Evolutionary conservation across 2,888 invertebrate species (phyloP), one percentile per base, ranked within the genome.

Genomic region (Cerceris ruficornis): DNA sequence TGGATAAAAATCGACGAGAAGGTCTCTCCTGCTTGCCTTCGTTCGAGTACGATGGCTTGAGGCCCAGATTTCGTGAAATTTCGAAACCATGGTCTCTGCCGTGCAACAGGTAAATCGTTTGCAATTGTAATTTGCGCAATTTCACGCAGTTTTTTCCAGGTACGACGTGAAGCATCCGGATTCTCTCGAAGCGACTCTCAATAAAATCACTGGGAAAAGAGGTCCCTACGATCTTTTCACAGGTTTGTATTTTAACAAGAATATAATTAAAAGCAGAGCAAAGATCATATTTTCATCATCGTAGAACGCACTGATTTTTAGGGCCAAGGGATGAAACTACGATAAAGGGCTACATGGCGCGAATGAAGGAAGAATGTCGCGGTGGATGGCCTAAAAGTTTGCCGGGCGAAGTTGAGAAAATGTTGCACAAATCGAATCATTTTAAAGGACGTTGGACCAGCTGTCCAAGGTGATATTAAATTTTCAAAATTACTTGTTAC

Each of bases 151-250:
- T 2, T 62, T 46, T 28, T 39, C 67, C 7, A 87, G 87, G 43
- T 88, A 87, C 60, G 67, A 74, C 0, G 71, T 55, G 7, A 81
- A 65, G 42, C 60, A 88, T 75, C 79, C 83, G 0, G 49, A 61
- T 0, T 57, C 61, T 2, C n/a, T 88, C 6, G 78, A 86, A 7
- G 66, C 43, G 6, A 15, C 57, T 28, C 54, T 88, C 9, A 67
- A 57, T 0, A 86, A 86, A 15, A 14, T 81, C 2, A 84, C 76
- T 1, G 69, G 88, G 0, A 88, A 80, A 39, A 61, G 82, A 17
- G 87, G 87, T 0, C 88, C 88, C 7, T 87, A 88, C 69, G 86
- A 87, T 69, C 58, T 87, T 39, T 87, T 87, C 49, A 88, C 87
- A 77, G 87, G 87, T 86, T 13, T 17, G 17, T 46, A 28, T 17